Conservation (phyloP, 2,797 vertebrate genomes). For the Sciurus vulgaris region DNA sequence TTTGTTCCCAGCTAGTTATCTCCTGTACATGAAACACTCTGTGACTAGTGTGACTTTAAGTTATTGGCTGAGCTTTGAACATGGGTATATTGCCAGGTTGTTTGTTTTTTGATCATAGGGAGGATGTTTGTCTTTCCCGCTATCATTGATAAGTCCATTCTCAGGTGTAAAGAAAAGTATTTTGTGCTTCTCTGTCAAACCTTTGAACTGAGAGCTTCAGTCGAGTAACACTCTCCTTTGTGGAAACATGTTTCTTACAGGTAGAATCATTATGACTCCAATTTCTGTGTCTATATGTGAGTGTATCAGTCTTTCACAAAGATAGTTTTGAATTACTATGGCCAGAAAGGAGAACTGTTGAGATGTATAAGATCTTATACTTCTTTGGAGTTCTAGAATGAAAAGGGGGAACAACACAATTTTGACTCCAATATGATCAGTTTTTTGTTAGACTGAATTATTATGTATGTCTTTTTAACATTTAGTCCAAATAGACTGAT, state of each 20-base stretch:
- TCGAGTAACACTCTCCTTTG: neutral
- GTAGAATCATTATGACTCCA: neutral
- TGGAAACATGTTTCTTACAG: neutral
- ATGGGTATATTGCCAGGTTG: neutral
- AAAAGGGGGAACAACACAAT: neutral
- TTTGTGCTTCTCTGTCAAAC: neutral
- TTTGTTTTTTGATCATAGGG: neutral
- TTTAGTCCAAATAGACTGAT: neutral
- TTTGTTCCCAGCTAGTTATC: neutral
- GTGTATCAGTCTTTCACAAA: neutral
- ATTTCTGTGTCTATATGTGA: neutral
- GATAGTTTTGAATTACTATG: neutral
- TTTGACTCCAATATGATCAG: neutral
- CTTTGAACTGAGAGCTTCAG: neutral
- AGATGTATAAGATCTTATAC: neutral
- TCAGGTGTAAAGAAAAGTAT: neutral
- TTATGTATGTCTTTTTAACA: neutral
- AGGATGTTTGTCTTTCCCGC: neutral
- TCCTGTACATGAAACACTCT: neutral
- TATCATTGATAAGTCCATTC: neutral
- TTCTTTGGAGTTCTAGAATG: neutral
- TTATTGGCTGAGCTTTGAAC: neutral
- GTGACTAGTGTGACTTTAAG: too few relatives aligned
- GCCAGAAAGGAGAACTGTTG: too few relatives aligned
- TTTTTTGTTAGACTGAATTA: neutral